phyloP scores from a whole-genome alignment of 2,888 invertebrate species.

The Heliconius erato region DNA sequence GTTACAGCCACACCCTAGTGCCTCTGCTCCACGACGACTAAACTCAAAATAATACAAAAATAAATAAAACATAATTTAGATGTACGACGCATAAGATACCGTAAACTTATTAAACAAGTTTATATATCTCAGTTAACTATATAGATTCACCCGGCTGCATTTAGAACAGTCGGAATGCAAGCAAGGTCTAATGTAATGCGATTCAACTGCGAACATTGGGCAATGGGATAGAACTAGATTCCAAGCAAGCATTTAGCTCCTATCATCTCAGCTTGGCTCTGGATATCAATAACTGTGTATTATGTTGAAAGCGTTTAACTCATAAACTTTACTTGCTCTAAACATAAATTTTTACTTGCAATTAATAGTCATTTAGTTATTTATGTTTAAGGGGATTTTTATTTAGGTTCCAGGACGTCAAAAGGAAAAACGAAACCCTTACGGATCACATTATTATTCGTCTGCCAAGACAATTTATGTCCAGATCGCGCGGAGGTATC shows the following conservation, averaged over 20 bases:
- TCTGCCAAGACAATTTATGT: too few species aligned
- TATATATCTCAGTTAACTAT: conserved; percentile 48
- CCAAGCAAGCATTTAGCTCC: conserved; percentile 74
- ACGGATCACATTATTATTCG: too few species aligned
- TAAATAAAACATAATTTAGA: too few species aligned
- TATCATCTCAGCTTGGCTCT: conserved; percentile 58
- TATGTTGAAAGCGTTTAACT: conserved; percentile 1
- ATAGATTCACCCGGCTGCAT: conserved; percentile 51
- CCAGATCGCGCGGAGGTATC: too few species aligned
- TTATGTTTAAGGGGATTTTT: not conserved
- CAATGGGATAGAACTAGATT: conserved; percentile 74
- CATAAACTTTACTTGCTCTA: not conserved
- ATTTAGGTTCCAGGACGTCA: too few species aligned
- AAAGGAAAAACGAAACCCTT: too few species aligned
- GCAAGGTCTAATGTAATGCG: conserved; percentile 79
- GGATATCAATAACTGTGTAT: conserved; percentile 47
- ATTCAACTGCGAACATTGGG: conserved; percentile 71
- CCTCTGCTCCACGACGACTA: too few species aligned
- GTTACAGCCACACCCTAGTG: too few species aligned
- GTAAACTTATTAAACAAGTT: conserved; percentile 33
- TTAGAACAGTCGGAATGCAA: conserved; percentile 69
- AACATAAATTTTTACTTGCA: not conserved
- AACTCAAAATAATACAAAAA: too few species aligned
- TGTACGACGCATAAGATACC: too few species aligned
- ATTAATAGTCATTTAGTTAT: not conserved